Evolutionary conservation across 2,113 vertebrate species (phyloP).

Genomic region (Phalacrocorax carbo): DNA sequence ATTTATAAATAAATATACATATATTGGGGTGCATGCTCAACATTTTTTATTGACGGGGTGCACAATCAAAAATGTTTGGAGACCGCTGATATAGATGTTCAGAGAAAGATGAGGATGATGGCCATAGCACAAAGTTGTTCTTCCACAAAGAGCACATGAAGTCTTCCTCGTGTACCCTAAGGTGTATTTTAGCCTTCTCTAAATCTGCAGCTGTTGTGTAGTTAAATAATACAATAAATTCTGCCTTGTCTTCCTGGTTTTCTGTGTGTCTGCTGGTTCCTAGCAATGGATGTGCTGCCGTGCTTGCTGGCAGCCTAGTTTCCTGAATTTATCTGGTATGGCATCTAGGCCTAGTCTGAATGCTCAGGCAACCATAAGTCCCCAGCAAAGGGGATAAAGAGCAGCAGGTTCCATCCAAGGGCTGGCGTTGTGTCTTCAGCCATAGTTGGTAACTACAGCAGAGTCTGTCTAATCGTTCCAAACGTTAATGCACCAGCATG

Average conservation of each 20-base stretch:
- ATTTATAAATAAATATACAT: neutral
- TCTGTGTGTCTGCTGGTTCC: neutral
- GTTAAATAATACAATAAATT: neutral
- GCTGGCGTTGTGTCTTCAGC: neutral
- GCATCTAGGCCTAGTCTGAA: neutral
- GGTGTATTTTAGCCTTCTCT: neutral
- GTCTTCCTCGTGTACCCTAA: neutral
- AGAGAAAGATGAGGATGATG: neutral
- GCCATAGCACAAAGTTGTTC: neutral
- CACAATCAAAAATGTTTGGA: neutral
- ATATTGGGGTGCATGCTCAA: neutral
- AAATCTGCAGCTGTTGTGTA: neutral
- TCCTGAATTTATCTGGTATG: neutral
- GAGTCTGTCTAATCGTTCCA: neutral
- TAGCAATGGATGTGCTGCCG: neutral
- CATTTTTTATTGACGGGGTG: neutral
- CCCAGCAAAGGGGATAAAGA: neutral
- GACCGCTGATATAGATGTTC: neutral
- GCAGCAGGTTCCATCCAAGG: neutral
- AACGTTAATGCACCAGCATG: neutral
- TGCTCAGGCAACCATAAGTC: neutral
- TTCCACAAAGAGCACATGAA: neutral
- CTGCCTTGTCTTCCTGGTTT: neutral
- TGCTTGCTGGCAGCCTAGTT: neutral
- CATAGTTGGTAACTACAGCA: neutral